A percentile compares a stretch with the other conserved stretches of the same genome.
Evolutionary conservation across 2,797 vertebrate genomes (phyloP).

Genomic region (Kryptolebias ocellatus): DNA sequence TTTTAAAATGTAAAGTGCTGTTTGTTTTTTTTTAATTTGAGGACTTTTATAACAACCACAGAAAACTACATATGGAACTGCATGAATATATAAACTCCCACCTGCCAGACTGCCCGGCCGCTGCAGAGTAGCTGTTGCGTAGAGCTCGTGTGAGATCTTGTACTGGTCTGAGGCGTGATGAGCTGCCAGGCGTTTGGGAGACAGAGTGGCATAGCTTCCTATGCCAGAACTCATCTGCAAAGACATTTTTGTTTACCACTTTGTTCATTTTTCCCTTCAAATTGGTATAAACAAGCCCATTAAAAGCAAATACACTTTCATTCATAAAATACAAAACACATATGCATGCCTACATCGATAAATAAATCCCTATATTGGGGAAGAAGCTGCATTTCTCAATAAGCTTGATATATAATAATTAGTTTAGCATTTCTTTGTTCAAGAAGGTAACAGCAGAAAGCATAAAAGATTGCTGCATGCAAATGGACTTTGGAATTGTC

Average conservation of each 20-base stretch:
- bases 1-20: too few relatives aligned
- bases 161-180: constrained; percentile 93
- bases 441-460: too few relatives aligned
- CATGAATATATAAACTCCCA: constrained; percentile 67
- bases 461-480: too few relatives aligned
- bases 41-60: not conserved
- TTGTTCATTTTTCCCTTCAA: not conserved
- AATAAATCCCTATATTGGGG: too few relatives aligned
- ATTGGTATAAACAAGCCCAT: not conserved
- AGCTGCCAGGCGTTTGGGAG: constrained; percentile 93
- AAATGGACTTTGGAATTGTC: too few relatives aligned
- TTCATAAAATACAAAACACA: too few relatives aligned
- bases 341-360: too few relatives aligned
- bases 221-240: constrained; percentile 91
- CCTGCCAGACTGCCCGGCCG: constrained; percentile 96
- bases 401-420: too few relatives aligned
- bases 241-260: not conserved
- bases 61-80: not conserved
- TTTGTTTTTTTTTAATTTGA: constrained; percentile 1
- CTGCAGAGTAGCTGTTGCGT: constrained; percentile 94
- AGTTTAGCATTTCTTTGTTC: too few relatives aligned
- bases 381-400: too few relatives aligned
- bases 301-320: too few relatives aligned
- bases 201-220: constrained; percentile 96
- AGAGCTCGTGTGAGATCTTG: constrained; percentile 97